A percentile compares a stretch with the other conserved stretches of the same genome.
Evolutionary conservation across 1,140 invertebrate genomes (phyloP).

Genomic region (Lamellibrachia luymesi): DNA sequence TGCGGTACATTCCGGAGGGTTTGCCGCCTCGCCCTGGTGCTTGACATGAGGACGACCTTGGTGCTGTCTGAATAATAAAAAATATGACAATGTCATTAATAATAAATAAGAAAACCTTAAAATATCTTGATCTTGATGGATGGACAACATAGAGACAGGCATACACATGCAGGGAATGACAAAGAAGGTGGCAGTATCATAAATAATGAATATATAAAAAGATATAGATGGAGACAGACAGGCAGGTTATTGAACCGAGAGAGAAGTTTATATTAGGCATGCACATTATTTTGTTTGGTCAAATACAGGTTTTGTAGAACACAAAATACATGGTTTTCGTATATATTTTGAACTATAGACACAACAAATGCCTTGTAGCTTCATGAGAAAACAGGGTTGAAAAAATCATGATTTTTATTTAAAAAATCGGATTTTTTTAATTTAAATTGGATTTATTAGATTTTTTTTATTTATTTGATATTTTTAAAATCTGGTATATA

Average conservation of each 20-base stretch:
- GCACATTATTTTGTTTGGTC: too few relatives aligned
- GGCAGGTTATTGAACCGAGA: background rate
- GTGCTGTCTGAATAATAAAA: background rate
- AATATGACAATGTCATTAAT: background rate
- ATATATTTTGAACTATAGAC: too few relatives aligned
- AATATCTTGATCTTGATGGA: background rate
- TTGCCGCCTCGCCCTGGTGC: background rate
- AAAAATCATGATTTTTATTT: too few relatives aligned
- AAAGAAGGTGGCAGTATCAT: background rate
- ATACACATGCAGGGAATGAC: background rate
- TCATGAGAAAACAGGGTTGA: too few relatives aligned
- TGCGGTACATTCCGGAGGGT: background rate
- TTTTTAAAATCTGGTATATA: too few relatives aligned
- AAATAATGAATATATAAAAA: background rate
- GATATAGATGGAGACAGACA: background rate
- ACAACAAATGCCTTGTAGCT: too few relatives aligned
- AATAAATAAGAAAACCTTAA: background rate
- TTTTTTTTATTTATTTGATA: too few relatives aligned
- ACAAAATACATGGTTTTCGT: too few relatives aligned
- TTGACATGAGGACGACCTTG: background rate
- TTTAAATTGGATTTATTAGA: too few relatives aligned
- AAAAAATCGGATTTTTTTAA: too few relatives aligned
- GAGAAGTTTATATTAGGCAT: too few relatives aligned
- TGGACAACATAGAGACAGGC: background rate
- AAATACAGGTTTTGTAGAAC: too few relatives aligned